Conservation (phyloP, 2,113 vertebrate genomes). For the Larimichthys polyactis region DNA sequence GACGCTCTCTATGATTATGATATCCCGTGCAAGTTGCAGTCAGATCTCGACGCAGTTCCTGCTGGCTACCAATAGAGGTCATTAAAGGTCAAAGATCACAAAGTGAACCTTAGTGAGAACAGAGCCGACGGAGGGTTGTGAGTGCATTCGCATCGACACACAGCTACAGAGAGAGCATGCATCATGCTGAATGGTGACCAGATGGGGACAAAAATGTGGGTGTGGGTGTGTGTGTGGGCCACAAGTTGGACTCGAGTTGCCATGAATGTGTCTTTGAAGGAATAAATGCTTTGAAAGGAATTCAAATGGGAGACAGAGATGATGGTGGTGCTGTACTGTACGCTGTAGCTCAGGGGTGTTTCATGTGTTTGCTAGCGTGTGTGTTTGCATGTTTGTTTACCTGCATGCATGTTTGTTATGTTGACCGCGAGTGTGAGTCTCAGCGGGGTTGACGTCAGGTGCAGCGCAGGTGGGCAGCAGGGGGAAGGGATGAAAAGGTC, state of each 20-base stretch:
- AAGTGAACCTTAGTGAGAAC: constrained; percentile 22
- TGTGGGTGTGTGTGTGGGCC: constrained; percentile 33
- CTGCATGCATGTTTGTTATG: constrained; percentile 39
- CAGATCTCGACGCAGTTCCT: not conserved
- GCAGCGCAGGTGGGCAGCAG: constrained; percentile 74
- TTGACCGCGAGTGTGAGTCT: constrained; percentile 40
- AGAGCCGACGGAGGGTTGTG: constrained; percentile 60
- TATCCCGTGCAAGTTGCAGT: not conserved
- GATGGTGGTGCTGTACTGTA: constrained; percentile 35
- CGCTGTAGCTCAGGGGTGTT: constrained; percentile 30
- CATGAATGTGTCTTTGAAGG: constrained; percentile 65
- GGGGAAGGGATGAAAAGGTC: constrained; percentile 70
- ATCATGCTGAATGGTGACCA: constrained; percentile 75
- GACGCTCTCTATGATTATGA: not conserved
- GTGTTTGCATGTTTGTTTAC: constrained; percentile 1
- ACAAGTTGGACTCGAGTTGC: constrained; percentile 55
- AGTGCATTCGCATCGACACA: constrained; percentile 63
- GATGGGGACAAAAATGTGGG: constrained; percentile 74
- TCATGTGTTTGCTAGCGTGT: constrained; percentile 25
- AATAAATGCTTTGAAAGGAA: constrained; percentile 69
- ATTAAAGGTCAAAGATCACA: constrained; percentile 55
- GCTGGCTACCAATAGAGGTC: constrained; percentile 39
- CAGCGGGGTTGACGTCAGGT: constrained; percentile 69
- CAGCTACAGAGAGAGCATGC: constrained; percentile 67
- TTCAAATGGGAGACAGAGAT: constrained; percentile 62